Evolutionary conservation across 2,888 invertebrate genomes (phyloP), one percentile per base, ranked within the genome.

Genomic region (Plebejus argus): DNA sequence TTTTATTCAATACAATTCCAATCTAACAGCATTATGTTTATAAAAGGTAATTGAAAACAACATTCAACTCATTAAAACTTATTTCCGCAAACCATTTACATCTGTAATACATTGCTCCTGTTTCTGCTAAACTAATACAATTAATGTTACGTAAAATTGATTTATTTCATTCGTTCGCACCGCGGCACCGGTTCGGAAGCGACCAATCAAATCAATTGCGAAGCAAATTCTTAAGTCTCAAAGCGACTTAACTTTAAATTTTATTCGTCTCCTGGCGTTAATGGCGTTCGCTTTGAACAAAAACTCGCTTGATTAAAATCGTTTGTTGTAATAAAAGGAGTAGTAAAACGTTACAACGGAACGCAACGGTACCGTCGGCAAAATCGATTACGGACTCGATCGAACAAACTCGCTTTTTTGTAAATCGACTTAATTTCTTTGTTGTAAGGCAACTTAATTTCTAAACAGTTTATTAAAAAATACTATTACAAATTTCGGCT

Each of bases 241-340:
- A 88, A 86, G 89, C 88, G 88, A 90, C 91, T 90, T 87, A 86
- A 90, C 86, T 90, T 88, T 83, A 85, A 89, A 91, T 91, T 91
- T 91, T 91, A 92, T 91, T 90, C 86, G 84, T 89, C 87, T 88
- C 87, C 83, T 84, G 85, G 90, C 90, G 91, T 90, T 93, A 93
- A 93, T 91, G 89, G 91, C 89, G 87, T 88, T 85, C 86, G 88
- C 86, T 84, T 84, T 85, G 90, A 91, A 91, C 91, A 92, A 93
- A 93, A 93, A 93, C 90, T 90, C 89, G 89, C 91, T 94, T 93
- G 93, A 94, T 94, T 93, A 94, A 94, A 93, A 93, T 92, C 94
- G 93, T 93, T 93, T 92, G 93, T 93, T 90, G 93, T 92, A 94
- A 94, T 93, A 93, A 93, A 94, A 92, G 88, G 85, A 89, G 90